These are phyloP conservation scores for Hydrolagus affinis DNA, from an alignment of 2,113 vertebrate genomes.

Conservation along the genomic window DNA sequence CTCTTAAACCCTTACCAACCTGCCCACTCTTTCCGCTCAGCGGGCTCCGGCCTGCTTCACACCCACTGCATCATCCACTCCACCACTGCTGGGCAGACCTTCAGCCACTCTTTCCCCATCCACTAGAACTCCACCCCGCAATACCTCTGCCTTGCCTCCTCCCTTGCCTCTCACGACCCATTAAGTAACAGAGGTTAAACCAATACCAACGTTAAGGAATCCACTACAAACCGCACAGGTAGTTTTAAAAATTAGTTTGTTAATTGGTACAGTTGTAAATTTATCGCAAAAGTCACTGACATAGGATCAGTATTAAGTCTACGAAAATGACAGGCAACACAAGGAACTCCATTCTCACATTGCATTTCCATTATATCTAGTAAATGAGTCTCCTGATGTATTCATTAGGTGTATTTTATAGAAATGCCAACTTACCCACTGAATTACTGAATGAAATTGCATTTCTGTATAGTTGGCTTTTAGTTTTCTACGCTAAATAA, in stretches of 20 bases:
- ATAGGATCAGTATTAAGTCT: neutral
- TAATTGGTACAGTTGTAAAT: constrained; percentile 16
- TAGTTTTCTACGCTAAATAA: neutral
- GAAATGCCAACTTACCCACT: neutral
- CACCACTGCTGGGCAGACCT: too few species aligned
- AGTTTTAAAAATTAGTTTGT: constrained; percentile 17
- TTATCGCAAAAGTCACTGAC: neutral
- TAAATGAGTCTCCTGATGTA: neutral
- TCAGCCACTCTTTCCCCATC: too few species aligned
- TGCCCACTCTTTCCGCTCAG: too few species aligned
- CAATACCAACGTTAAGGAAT: constrained; percentile 18
- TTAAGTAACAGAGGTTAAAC: constrained; percentile 17
- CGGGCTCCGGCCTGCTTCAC: too few species aligned
- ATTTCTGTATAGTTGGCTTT: neutral
- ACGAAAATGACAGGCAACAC: neutral
- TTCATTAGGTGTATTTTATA: neutral
- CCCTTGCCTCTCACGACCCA: too few species aligned
- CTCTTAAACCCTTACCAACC: too few species aligned
- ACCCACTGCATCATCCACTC: too few species aligned
- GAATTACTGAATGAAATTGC: neutral
- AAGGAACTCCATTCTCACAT: neutral
- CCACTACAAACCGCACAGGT: constrained; percentile 1
- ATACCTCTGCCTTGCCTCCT: too few species aligned
- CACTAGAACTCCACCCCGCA: too few species aligned
- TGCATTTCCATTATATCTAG: neutral